Evolutionary conservation across 1,140 invertebrate species (phyloP).

Genomic region (Drosophila persimilis): DNA sequence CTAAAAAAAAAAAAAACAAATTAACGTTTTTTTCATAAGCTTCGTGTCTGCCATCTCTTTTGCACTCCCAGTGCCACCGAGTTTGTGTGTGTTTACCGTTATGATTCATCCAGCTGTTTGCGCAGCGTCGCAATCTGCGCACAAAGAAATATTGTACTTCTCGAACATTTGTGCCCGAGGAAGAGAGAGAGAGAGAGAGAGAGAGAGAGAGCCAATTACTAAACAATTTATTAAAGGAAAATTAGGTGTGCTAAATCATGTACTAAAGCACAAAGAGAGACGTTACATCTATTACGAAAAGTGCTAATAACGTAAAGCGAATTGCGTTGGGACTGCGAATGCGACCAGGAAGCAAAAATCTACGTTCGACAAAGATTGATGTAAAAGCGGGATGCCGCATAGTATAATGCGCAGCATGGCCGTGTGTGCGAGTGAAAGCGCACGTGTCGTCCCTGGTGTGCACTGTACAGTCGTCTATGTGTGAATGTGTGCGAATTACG

Average conservation of each 20-base stretch:
- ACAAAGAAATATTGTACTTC: conserved; percentile 51
- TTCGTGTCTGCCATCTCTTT: conserved; percentile 16
- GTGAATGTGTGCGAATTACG: conserved; percentile 51
- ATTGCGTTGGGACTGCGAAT: conserved; percentile 23
- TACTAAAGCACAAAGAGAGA: conserved; percentile 24
- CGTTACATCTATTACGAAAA: conserved; percentile 22
- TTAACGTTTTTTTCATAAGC: conserved; percentile 25
- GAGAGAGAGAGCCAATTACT: conserved; percentile 35
- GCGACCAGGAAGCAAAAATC: conserved; percentile 71
- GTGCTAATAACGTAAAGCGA: conserved; percentile 49
- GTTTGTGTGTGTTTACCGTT: conserved; percentile 55
- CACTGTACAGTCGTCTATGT: neutral
- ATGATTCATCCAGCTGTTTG: conserved; percentile 73
- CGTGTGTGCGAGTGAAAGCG: conserved; percentile 65
- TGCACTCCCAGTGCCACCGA: conserved; percentile 12
- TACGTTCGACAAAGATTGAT: conserved; percentile 75
- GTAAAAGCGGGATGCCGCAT: conserved; percentile 68
- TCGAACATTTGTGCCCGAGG: conserved; percentile 31
- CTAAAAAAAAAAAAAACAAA: conserved; percentile 48
- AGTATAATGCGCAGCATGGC: conserved; percentile 32
- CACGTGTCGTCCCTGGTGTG: conserved; percentile 65
- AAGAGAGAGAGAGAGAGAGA: conserved; percentile 1
- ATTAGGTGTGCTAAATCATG: conserved; percentile 48
- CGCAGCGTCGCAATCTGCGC: conserved; percentile 67
- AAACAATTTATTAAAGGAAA: conserved; percentile 59